Evolutionary conservation across 2,113 vertebrate species (phyloP).

Genomic region (Prinia subflava): DNA sequence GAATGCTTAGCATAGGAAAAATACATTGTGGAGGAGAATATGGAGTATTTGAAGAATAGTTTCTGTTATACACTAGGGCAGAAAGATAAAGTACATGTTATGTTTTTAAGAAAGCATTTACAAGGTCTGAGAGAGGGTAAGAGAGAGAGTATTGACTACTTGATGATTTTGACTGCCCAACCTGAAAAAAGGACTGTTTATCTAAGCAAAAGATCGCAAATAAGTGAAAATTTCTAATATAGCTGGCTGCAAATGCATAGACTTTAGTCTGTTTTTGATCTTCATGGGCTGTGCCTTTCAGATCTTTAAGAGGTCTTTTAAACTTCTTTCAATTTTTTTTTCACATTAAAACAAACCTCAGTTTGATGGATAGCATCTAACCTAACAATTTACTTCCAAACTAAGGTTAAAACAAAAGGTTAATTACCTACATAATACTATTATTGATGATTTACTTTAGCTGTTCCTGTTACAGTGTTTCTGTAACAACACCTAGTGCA

Average conservation of each 20-base stretch:
- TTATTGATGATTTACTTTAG: not conserved
- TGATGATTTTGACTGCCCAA: not conserved
- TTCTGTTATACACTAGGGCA: not conserved
- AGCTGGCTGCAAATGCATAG: not conserved
- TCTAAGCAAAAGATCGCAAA: not conserved
- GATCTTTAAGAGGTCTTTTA: not conserved
- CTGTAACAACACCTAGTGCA: not conserved
- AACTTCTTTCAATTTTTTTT: not conserved
- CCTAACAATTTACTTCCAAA: not conserved
- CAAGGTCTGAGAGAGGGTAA: not conserved
- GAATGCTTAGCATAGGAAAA: not conserved
- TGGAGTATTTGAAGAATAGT: not conserved
- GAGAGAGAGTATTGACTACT: not conserved
- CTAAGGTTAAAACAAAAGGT: not conserved
- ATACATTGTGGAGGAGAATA: not conserved
- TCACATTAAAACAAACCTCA: not conserved
- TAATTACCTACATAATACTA: not conserved
- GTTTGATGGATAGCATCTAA: not conserved
- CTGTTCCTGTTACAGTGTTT: not conserved
- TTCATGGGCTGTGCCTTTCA: not conserved
- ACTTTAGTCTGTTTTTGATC: not conserved
- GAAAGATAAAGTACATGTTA: not conserved
- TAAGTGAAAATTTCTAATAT: not conserved
- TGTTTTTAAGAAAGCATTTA: not conserved
- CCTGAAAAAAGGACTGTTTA: not conserved